Base-by-base conservation (phyloP, 2,888 invertebrate genomes). In the Uropetala carovei region DNA sequence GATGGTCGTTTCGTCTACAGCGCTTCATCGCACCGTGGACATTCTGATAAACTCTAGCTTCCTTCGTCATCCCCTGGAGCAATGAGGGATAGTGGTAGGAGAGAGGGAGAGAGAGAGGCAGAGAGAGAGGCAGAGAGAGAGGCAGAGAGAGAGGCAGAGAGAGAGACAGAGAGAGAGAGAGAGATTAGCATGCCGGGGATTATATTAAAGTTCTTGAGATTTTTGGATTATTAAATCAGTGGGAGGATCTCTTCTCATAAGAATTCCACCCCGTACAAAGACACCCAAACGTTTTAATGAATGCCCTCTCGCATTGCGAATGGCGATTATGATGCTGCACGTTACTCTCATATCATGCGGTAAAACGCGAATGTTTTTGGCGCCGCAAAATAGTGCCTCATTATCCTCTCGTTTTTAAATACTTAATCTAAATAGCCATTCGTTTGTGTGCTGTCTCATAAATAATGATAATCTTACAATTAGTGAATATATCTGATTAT, bases 161-260 rank as follows among this genome's bases (percentile, higher is more conserved):
- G n/a, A n/a, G n/a, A n/a, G n/a, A n/a, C n/a, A n/a, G n/a, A n/a
- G n/a, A n/a, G n/a, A n/a, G 43, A 68, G 68, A 68, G 9, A 68
- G 68, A 68, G 68, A 68, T 68, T 68, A 64, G 64, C 64, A 64
- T 64, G 68, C 68, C 68, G 18, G n/a, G 68, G 68, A 68, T 68
- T 68, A 68, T 68, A 68, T 68, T 68, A 68, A 68, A 68, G 68
- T 68, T 68, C 68, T 68, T n/a, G 68, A 68, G 22, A 68, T 68
- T n/a, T 68, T 68, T 68, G 68, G 22, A 68, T 68, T 68, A 68
- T 68, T 68, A 68, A 68, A 68, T 68, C 68, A 68, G 68, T n/a
- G 2, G 68, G 68, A 7, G n/a, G 68, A 68, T 18, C 18, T 18
- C 68, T 22, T 5, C 43, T 43, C 43, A 43, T 43, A 10, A 11